Percentiles rank a stretch among this genome's conserved stretches.
phyloP scores from a whole-genome alignment of 2,113 vertebrate species.

The Sander vitreus region DNA sequence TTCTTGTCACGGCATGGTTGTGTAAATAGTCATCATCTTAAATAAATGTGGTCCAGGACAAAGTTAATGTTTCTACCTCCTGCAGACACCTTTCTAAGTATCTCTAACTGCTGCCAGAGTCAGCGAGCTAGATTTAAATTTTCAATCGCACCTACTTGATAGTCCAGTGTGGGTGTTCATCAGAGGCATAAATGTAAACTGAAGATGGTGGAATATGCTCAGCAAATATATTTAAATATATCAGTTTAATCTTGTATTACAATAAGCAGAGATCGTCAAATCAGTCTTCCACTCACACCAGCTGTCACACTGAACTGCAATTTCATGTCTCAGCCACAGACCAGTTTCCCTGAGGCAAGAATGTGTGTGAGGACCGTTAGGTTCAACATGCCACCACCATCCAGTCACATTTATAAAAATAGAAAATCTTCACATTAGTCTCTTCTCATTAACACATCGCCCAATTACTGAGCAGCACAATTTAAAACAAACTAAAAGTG shows the following conservation, averaged over 20 bases:
- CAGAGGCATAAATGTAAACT: constrained; percentile 14
- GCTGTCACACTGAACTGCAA: background rate
- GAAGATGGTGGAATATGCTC: background rate
- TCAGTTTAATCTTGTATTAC: constrained; percentile 15
- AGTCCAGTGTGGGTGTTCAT: constrained; percentile 21
- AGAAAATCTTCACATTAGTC: constrained; percentile 14
- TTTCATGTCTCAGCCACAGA: constrained; percentile 7
- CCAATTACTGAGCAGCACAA: constrained; percentile 28
- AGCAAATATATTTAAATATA: constrained; percentile 14
- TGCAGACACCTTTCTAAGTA: background rate
- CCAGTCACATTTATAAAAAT: constrained; percentile 25
- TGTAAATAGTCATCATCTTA: constrained; percentile 22
- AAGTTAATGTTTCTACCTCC: background rate
- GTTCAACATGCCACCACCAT: background rate
- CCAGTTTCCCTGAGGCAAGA: constrained; percentile 9
- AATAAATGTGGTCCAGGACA: constrained; percentile 6
- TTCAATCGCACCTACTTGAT: background rate
- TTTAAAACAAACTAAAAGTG: constrained; percentile 20
- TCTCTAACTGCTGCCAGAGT: constrained; percentile 1
- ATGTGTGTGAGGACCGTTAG: constrained; percentile 3
- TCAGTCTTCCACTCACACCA: background rate
- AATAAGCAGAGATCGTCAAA: constrained; percentile 11
- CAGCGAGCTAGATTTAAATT: background rate
- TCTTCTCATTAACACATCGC: constrained; percentile 39
- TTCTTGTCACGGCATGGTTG: background rate